Conservation (phyloP, 2,113 vertebrate genomes). For the Dipodomys merriami region DNA sequence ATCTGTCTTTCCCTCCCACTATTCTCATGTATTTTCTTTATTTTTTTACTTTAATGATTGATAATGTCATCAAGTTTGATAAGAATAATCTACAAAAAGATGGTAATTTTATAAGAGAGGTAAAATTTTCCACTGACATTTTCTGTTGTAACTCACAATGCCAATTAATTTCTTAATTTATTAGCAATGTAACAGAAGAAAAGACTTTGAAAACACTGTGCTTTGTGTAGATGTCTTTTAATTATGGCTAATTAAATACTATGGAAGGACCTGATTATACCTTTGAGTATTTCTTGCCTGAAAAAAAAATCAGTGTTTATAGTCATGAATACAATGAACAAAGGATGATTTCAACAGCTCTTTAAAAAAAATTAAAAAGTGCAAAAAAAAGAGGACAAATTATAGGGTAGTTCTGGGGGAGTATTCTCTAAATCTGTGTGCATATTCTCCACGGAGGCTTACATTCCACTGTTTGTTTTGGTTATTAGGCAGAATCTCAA, state of each 20-base stretch:
- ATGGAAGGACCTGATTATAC: constrained; percentile 89
- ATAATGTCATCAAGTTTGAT: constrained; percentile 54
- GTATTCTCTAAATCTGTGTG: not conserved
- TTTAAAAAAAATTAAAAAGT: constrained; percentile 36
- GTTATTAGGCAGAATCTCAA: constrained; percentile 24
- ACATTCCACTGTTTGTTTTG: not conserved
- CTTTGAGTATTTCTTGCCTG: constrained; percentile 86
- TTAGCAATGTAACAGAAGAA: constrained; percentile 86
- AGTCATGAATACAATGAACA: constrained; percentile 69
- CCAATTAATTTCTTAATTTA: constrained; percentile 90
- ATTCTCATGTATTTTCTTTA: not conserved
- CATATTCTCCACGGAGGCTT: not conserved
- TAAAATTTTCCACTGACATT: constrained; percentile 84
- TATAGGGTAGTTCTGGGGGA: not conserved
- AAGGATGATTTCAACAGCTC: constrained; percentile 78
- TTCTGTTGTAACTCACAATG: constrained; percentile 84
- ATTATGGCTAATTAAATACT: constrained; percentile 90
- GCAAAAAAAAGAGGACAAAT: constrained; percentile 46
- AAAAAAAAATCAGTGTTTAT: constrained; percentile 67
- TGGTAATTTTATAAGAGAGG: constrained; percentile 78
- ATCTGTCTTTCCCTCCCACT: not conserved
- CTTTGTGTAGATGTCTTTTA: constrained; percentile 88
- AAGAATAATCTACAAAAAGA: constrained; percentile 71
- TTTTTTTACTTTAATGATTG: not conserved
- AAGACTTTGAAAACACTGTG: constrained; percentile 85